Evolutionary conservation across 2,888 invertebrate genomes (phyloP), one percentile per base, ranked within the genome.

Genomic region (Teinopalpus imperialis): DNA sequence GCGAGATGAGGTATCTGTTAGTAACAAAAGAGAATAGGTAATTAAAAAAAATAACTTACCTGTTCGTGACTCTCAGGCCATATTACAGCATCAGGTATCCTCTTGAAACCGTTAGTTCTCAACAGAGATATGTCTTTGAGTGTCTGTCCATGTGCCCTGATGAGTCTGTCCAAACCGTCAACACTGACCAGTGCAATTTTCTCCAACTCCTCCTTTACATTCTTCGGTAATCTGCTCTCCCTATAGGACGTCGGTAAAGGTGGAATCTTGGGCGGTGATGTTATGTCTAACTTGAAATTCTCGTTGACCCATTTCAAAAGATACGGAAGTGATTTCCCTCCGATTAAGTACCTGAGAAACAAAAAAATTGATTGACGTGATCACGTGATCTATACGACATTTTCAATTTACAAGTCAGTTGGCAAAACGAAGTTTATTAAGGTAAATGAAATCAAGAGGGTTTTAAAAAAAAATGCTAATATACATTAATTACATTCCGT

Each of bases 81-180:
- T 1, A 97, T 89, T 0, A 99, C 95, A 7, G 98, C 76, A 68
- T 99, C 99, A 1, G 98, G 98, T 67, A 99, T 95, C 59, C 98
- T 91, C 44, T 92, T 90, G 63, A 96, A 95, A 30, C 73, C 81
- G 48, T 95, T 94, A 42, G 91, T 89, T 60, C 96, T 90, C 43
- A 98, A 77, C 7, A 91, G 89, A 56, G 94, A 93, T 52, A 99
- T 95, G 67, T 99, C 99, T 57, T 95, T 93, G 35, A 99, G 80
- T 0, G 98, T 97, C 76, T 98, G 98, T 0, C 98, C 98, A 74
- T 98, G 98, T 0, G 97, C 94, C 49, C 98, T 90, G 54, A 97
- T 92, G 47, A 98, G 81, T 27, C 98, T 90, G 69, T 98, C 98
- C 59, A 95, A 90, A 0, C 95, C 95, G 40, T 95, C 93, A 21